A percentile compares a stretch with the other conserved stretches of the same genome.
These are phyloP conservation scores for Gobio occitaniae DNA, from an alignment of 2,797 vertebrate genomes.

Conservation along the genomic window DNA sequence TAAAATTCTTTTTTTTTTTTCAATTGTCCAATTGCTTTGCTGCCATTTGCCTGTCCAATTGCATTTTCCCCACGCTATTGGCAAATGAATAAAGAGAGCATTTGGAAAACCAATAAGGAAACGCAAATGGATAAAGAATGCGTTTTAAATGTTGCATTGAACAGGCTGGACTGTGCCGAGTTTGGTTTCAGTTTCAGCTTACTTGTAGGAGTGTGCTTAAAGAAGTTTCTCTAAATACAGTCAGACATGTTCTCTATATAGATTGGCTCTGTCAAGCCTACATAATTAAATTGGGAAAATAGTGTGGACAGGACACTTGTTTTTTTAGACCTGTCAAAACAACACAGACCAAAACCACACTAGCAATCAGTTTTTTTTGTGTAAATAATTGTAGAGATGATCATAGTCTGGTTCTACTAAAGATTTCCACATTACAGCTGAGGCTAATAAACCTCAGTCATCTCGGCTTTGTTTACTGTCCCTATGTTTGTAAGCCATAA, in stretches of 20 bases:
- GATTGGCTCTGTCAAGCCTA: constrained; percentile 6
- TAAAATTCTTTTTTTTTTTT: not conserved
- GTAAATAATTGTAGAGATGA: constrained; percentile 39
- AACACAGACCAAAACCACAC: constrained; percentile 19
- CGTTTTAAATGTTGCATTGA: not conserved
- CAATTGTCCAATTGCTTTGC: not conserved
- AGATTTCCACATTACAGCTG: constrained; percentile 10
- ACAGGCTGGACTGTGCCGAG: not conserved
- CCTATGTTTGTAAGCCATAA: constrained; percentile 39
- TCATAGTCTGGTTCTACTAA: constrained; percentile 29
- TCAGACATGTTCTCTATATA: not conserved
- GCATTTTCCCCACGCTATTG: not conserved
- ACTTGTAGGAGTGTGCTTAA: too few relatives aligned
- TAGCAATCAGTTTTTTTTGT: constrained; percentile 2
- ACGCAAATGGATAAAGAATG: not conserved
- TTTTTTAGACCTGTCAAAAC: constrained; percentile 36
- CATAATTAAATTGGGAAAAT: constrained; percentile 6
- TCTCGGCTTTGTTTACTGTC: constrained; percentile 47
- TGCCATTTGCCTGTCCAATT: not conserved
- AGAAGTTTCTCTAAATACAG: too few relatives aligned
- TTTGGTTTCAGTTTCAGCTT: not conserved
- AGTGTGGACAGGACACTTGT: not conserved
- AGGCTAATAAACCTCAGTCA: constrained; percentile 32
- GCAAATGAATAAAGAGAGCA: not conserved
- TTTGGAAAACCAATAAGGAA: not conserved